These are phyloP conservation scores for Hemaris fuciformis DNA, from an alignment of 2,888 invertebrate species.

Conservation along the genomic window DNA sequence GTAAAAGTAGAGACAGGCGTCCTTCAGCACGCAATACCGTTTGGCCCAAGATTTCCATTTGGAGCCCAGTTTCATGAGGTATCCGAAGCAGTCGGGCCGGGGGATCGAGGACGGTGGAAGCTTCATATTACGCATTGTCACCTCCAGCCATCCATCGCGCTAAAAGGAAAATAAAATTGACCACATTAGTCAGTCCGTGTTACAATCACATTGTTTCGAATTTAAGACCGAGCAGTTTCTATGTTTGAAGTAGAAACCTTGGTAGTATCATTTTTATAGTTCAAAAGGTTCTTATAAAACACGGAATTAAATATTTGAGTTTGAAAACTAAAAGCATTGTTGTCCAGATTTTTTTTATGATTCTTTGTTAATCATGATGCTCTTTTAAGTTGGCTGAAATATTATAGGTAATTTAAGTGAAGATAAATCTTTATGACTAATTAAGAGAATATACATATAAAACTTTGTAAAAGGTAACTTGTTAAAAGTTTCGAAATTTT, in stretches of 20 bases:
- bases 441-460: too few species aligned
- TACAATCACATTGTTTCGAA: neutral
- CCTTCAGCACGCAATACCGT: slow-evolving; percentile 96
- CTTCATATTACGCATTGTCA: slow-evolving; percentile 89
- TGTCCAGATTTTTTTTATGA: too few species aligned
- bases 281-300: neutral
- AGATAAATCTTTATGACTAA: too few species aligned
- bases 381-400: too few species aligned
- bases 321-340: neutral
- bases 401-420: too few species aligned
- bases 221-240: neutral
- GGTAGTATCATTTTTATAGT: too few species aligned
- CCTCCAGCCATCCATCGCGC: slow-evolving; percentile 79
- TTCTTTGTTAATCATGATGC: too few species aligned
- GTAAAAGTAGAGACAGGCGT: slow-evolving; percentile 97
- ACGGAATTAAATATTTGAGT: neutral
- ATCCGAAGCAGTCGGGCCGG: slow-evolving; percentile 96
- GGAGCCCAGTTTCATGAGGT: slow-evolving; percentile 91
- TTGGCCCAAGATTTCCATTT: slow-evolving; percentile 95
- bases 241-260: too few species aligned
- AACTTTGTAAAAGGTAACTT: too few species aligned
- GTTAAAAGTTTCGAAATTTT: too few species aligned
- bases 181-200: too few species aligned
- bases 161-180: slow-evolving; percentile 31
- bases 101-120: slow-evolving; percentile 90